Evolutionary conservation across 1,140 invertebrate genomes (phyloP), one percentile per base, ranked within the genome.

Genomic region (Cepaea nemoralis): DNA sequence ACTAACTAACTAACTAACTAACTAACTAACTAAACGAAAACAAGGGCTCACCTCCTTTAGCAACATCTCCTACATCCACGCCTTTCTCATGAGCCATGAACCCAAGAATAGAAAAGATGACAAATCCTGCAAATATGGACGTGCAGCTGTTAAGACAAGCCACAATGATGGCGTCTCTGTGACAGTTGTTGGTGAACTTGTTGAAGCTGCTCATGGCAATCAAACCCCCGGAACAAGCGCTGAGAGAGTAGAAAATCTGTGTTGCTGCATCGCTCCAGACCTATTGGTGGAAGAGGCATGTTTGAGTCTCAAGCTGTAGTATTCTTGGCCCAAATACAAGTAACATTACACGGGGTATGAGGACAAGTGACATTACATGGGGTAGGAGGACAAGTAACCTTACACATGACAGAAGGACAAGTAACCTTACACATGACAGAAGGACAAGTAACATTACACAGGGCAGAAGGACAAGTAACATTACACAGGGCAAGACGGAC

Each of bases 41-140:
- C 42, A 45, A 6, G 42, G 45, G 2, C 86, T 82, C 84, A 91
- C 91, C 91, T 83, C 84, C 88, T 55, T 86, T 85, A 40, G 87
- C 90, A 0, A 91, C 90, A 24, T 89, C 84, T 1, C 77, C 75
- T 5, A 91, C 87, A 12, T 73, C 75, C 0, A 90, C 87, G 31
- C 87, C 86, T 75, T 91, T 91, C 78, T 90, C 88, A 27, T 84
- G 70, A 0, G 90, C 91, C 85, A 91, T 91, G 80, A 90, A 91
- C n/a, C 98, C 98, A 78, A 99, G 96, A 31, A 99, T 96, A 0
- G 97, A 97, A 89, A 99, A 99, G 14, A 99, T 97, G 3, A 99
- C 98, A 70, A 99, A 95, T 0, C 97, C 98, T 78, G 98, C 98
- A 90, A 99, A 99, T 94, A 99, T 96, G 10, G 97, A 99, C 0